A percentile compares a stretch with the other conserved stretches of the same genome.
Conservation (phyloP, 30 jellyfish, hydroid and myxozoan genomes). For the Cassiopea andromeda region DNA sequence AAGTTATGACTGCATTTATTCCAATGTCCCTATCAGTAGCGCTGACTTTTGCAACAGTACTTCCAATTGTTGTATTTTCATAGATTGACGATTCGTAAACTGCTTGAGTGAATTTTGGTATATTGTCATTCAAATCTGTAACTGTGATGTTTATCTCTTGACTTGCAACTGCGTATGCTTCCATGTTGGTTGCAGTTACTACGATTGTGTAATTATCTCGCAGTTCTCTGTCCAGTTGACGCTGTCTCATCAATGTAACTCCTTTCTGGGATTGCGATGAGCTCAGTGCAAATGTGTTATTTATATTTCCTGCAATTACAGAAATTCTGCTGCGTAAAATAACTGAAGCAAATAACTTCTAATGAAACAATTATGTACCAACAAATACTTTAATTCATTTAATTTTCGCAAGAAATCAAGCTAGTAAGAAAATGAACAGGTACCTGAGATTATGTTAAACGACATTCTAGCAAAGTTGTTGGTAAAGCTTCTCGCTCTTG, state of each 20-base stretch:
- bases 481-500: constrained; percentile 75
- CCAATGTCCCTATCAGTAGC: constrained; percentile 91
- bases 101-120: constrained; percentile 72
- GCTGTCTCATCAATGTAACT: constrained; percentile 49
- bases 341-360: too few relatives aligned
- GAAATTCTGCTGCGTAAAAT: background rate
- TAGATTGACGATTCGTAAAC: constrained; percentile 55
- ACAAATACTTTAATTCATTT: background rate
- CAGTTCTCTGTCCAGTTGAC: constrained; percentile 77
- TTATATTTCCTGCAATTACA: constrained; percentile 73
- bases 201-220: constrained; percentile 54
- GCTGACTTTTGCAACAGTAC: constrained; percentile 52
- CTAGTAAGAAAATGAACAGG: background rate
- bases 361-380: background rate
- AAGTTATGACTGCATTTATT: constrained; percentile 63
- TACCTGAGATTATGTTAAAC: constrained; percentile 80
- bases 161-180: constrained; percentile 28
- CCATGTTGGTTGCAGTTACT: constrained; percentile 71
- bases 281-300: constrained; percentile 50
- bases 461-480: constrained; percentile 66
- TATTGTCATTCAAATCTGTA: constrained; percentile 81
- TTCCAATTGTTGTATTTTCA: constrained; percentile 79
- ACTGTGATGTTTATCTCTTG: constrained; percentile 72
- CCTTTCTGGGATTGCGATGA: constrained; percentile 61
- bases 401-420: background rate